Evolutionary conservation across 2,797 vertebrate species (phyloP).

Genomic region (Dendrocincla tyrannina): DNA sequence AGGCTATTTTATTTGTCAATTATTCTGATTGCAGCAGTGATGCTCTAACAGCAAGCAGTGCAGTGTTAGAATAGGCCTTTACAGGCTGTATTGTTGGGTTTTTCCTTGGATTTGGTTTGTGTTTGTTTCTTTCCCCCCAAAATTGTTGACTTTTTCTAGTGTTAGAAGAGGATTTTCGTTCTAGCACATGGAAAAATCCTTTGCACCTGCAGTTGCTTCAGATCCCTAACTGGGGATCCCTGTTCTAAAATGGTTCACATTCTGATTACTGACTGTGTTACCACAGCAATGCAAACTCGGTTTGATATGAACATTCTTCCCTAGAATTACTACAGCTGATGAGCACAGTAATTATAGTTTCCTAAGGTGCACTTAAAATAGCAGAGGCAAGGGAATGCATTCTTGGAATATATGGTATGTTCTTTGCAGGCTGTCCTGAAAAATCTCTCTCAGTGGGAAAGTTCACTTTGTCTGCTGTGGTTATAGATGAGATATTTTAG

Average conservation of each 20-base stretch:
- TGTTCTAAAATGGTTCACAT: conserved; percentile 8
- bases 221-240: conserved; percentile 62
- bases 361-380: conserved; percentile 73
- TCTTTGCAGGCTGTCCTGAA: conserved; percentile 30
- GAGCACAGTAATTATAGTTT: conserved; percentile 80
- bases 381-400: conserved; percentile 21
- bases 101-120: neutral
- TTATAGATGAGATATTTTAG: neutral
- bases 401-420: neutral
- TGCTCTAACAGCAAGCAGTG: neutral
- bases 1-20: neutral
- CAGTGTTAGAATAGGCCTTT: neutral
- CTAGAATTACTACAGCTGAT: conserved; percentile 83
- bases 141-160: neutral
- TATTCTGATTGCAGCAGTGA: neutral
- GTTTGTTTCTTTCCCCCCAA: fast-evolving
- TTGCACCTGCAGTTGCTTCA: conserved; percentile 53
- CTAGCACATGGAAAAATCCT: conserved; percentile 23
- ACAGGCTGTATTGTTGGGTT: neutral
- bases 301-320: conserved; percentile 79
- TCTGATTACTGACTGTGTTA: conserved; percentile 73
- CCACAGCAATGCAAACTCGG: conserved; percentile 79
- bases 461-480: conserved; percentile 22
- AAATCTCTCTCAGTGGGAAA: conserved; percentile 35
- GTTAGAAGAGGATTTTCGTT: neutral